These are phyloP conservation scores for Etheostoma perlongum DNA, from an alignment of 2,797 vertebrate species.

Conservation along the genomic window DNA sequence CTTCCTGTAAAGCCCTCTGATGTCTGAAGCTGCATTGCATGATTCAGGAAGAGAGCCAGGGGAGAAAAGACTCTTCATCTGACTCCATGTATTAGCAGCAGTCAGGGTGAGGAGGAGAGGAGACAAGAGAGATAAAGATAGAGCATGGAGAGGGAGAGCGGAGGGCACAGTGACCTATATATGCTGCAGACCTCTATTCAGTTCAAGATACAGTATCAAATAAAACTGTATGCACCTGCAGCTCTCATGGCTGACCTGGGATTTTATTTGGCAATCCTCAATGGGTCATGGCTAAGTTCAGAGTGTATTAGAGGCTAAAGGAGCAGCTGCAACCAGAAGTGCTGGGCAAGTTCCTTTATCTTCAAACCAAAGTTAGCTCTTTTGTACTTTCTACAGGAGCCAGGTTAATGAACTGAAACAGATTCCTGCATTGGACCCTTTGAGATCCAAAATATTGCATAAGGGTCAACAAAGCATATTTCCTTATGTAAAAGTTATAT, in stretches of 20 bases:
- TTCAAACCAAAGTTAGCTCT: not conserved
- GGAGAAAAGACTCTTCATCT: slow-evolving; percentile 69
- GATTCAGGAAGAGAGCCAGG: slow-evolving; percentile 69
- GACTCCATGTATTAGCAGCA: slow-evolving; percentile 72
- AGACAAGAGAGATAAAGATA: slow-evolving; percentile 44
- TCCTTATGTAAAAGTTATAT: not conserved
- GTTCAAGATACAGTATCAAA: slow-evolving; percentile 45
- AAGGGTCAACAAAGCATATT: not conserved
- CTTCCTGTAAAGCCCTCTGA: slow-evolving; percentile 65
- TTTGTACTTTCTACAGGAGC: not conserved
- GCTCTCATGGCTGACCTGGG: slow-evolving; percentile 56
- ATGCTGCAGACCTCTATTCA: slow-evolving; percentile 45
- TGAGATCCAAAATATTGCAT: not conserved
- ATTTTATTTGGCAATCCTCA: slow-evolving; percentile 35
- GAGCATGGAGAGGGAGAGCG: slow-evolving; percentile 34
- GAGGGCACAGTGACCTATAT: slow-evolving; percentile 81
- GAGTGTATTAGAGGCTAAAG: slow-evolving; percentile 9
- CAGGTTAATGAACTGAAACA: slow-evolving; percentile 2
- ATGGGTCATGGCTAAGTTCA: slow-evolving; percentile 19
- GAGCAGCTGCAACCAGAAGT: slow-evolving; percentile 3
- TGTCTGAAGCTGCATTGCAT: slow-evolving; percentile 74
- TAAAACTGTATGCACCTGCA: slow-evolving; percentile 48
- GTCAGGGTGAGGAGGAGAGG: slow-evolving; percentile 44
- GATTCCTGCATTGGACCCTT: not conserved
- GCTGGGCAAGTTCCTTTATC: not conserved